These are phyloP conservation scores for Chaetura pelagica DNA, from an alignment of 2,113 vertebrate genomes.

Conservation along the genomic window DNA sequence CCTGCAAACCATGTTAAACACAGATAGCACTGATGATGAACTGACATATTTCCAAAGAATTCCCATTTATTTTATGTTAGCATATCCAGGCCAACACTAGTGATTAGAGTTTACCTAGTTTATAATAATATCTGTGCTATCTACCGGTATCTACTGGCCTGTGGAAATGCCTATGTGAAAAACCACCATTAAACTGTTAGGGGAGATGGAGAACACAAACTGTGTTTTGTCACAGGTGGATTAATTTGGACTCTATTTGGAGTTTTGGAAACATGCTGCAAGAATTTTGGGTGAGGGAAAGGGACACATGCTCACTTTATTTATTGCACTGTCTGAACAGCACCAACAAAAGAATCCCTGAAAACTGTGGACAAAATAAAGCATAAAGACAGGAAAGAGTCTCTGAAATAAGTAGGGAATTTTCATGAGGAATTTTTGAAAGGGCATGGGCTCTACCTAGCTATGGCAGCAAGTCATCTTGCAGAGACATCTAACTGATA, in stretches of 20 bases:
- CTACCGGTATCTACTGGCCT: not conserved
- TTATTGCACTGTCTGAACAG: not conserved
- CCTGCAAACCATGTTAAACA: not conserved
- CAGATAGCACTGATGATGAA: not conserved
- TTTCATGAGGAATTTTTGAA: not conserved
- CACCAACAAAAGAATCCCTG: not conserved
- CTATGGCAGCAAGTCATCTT: not conserved
- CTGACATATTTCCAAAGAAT: not conserved
- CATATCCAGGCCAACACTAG: not conserved
- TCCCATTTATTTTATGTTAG: not conserved
- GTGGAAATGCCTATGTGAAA: not conserved
- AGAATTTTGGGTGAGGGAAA: not conserved
- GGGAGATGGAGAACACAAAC: not conserved
- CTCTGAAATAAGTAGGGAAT: not conserved
- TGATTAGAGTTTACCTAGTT: not conserved
- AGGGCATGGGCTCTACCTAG: not conserved
- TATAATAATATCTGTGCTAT: not conserved
- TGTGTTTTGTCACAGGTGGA: not conserved
- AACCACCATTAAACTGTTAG: not conserved
- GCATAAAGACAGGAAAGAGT: not conserved
- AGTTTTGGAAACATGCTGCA: not conserved
- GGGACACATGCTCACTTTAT: not conserved
- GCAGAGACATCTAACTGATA: not conserved
- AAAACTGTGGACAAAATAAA: not conserved
- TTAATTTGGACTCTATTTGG: not conserved